A percentile compares a stretch with the other conserved stretches of the same genome.
phyloP scores from a whole-genome alignment of 2,113 vertebrate genomes.

The Lamprotornis superbus region DNA sequence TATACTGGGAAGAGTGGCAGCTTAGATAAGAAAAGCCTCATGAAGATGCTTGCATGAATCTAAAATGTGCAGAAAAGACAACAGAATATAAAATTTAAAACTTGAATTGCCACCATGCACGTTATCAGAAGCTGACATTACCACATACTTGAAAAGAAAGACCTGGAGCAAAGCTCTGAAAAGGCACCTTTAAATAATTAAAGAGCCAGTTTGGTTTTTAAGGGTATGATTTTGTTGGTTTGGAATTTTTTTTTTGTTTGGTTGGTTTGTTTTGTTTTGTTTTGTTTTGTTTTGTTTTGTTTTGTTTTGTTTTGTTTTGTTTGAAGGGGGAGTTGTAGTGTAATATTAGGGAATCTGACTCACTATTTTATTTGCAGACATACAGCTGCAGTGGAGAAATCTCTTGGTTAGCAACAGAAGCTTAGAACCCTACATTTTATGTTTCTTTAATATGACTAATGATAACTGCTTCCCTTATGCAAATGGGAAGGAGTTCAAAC shows the following conservation, averaged over 20 bases:
- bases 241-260: neutral
- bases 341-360: neutral
- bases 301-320: neutral
- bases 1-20: neutral
- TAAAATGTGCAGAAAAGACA: neutral
- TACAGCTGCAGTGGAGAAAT: neutral
- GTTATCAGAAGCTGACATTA: neutral
- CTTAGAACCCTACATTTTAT: neutral
- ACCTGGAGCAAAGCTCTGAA: neutral
- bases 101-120: neutral
- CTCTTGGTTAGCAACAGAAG: neutral
- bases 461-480: neutral
- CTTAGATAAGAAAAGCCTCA: neutral
- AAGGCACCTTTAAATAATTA: neutral
- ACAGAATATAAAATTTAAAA: neutral
- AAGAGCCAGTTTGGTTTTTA: neutral
- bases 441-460: neutral
- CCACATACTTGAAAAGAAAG: neutral
- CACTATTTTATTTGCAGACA: neutral
- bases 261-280: too few species aligned
- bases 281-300: neutral
- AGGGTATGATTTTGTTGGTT: neutral
- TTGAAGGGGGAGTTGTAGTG: accelerated
- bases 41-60: neutral
- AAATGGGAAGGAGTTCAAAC: neutral